Base-by-base conservation (phyloP, 2,113 vertebrate species). In the Mesoclemmys tuberculata region DNA sequence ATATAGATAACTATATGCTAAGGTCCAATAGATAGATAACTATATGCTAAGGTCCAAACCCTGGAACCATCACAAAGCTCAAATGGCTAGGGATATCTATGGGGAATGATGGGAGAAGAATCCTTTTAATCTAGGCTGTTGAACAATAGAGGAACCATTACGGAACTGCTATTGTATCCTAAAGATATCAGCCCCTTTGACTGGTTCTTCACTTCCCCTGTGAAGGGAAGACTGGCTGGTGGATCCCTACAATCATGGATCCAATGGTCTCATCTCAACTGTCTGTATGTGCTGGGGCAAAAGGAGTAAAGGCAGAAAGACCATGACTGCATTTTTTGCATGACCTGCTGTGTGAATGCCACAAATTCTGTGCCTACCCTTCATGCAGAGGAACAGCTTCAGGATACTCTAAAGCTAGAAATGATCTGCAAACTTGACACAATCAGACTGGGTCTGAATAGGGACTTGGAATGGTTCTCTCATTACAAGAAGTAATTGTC, bases 1-100 rank as follows among this genome's bases (percentile, higher is more conserved):
- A n/a, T n/a, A 31, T n/a, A n/a, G 61, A 31, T n/a, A 64, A 7
- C 61, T 64, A 0, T 4, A 2, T 46, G n/a, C n/a, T n/a, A n/a
- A n/a, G n/a, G n/a, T n/a, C n/a, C n/a, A n/a, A n/a, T n/a, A n/a
- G n/a, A n/a, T n/a, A n/a, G n/a, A n/a, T n/a, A n/a, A n/a, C n/a
- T n/a, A n/a, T n/a, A n/a, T n/a, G 31, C n/a, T 81, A 13, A 8
- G 48, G 81, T 85, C n/a, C 58, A 83, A 2, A 11, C 14, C 75
- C 10, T 1, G 6, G n/a, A 81, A 83, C 48, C 89, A 82, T 90
- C 41, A 89, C 58, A 35, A 8, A 89, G 41, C 54, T 92, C 38
- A 38, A 12, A 38, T 80, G 35, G 19, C 48, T 22, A 78, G 61
- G 74, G 24, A 77, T 44, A 68, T 48, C 58, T 0, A 27, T 14